Percentiles rank a stretch among this genome's conserved stretches.
Conservation (phyloP, 2,797 vertebrate genomes). For the Eurystomus glaucurus region DNA sequence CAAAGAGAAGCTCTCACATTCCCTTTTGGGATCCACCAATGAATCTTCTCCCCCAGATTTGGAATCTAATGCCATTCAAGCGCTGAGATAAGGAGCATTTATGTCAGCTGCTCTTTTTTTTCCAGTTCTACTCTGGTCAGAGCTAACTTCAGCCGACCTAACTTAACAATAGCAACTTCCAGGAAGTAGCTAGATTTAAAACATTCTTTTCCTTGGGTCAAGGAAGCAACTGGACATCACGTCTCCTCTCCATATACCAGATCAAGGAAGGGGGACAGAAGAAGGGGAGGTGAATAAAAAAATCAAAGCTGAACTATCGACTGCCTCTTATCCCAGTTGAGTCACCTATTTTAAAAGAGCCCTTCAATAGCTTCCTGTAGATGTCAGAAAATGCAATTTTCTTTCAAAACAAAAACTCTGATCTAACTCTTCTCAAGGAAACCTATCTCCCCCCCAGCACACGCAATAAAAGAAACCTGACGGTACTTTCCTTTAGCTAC, state of each 20-base stretch:
- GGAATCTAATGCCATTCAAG: not conserved
- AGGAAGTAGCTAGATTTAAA: constrained; percentile 6
- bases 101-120: not conserved
- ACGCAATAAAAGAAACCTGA: not conserved
- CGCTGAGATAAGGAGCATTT: not conserved
- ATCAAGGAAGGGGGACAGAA: not conserved
- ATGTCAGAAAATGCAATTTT: not conserved
- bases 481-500: not conserved
- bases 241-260: not conserved
- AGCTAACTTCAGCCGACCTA: not conserved
- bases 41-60: not conserved
- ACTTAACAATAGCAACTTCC: not conserved
- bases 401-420: not conserved
- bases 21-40: not conserved
- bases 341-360: not conserved
- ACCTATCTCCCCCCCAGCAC: not conserved
- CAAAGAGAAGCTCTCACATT: not conserved
- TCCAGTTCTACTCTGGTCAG: not conserved
- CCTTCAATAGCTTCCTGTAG: not conserved
- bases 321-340: not conserved
- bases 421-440: not conserved
- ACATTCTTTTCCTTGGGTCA: not conserved
- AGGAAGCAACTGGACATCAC: not conserved
- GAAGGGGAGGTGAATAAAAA: not conserved
- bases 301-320: not conserved